A percentile compares a stretch with the other conserved stretches of the same genome.
Evolutionary conservation across 2,113 vertebrate genomes (phyloP).

Genomic region (Vireo altiloquus): DNA sequence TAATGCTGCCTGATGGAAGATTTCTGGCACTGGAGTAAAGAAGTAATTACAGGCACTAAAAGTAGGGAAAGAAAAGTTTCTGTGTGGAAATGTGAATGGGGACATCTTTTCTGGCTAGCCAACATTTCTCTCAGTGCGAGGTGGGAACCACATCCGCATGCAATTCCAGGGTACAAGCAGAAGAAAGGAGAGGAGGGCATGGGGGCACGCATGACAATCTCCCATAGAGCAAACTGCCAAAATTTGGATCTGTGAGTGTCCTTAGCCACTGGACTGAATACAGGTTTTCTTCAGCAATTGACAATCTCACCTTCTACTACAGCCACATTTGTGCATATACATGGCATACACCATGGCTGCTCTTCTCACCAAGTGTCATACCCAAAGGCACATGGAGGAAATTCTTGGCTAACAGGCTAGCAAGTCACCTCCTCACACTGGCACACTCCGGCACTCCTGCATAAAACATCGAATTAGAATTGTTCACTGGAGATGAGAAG

Average conservation of each 20-base stretch:
- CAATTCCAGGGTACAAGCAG: not conserved
- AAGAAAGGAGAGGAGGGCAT: not conserved
- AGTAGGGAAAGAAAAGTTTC: slow-evolving; percentile 56
- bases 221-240: not conserved
- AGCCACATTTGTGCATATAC: accelerated
- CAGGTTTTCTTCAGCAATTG: not conserved
- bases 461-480: not conserved
- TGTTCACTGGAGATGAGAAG: not conserved
- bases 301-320: not conserved
- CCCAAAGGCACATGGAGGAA: not conserved
- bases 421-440: not conserved
- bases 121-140: not conserved
- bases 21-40: slow-evolving; percentile 69
- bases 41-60: slow-evolving; percentile 69
- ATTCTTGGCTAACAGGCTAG: not conserved
- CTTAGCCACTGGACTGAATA: not conserved
- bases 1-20: slow-evolving; percentile 68
- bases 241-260: not conserved
- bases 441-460: not conserved
- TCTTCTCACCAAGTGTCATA: not conserved
- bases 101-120: slow-evolving; percentile 22
- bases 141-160: not conserved
- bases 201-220: not conserved
- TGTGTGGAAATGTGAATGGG: slow-evolving; percentile 56
- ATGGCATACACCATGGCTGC: not conserved